Conservation (phyloP, 2,888 invertebrate genomes). For the Epirrita christyi region DNA sequence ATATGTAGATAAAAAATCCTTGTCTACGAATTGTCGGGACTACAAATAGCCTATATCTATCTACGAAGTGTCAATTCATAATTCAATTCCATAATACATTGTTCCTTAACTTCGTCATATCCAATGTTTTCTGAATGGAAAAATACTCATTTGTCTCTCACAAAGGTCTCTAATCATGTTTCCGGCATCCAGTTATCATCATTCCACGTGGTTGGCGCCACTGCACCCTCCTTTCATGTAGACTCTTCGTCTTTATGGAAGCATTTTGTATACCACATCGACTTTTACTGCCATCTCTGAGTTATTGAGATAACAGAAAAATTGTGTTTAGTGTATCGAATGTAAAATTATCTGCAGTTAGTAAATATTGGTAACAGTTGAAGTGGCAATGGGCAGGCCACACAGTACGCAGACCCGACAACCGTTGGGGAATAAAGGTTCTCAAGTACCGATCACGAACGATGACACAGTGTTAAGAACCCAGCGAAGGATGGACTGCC, state of each 20-base stretch:
- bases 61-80: background rate
- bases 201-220: constrained; percentile 62
- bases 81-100: no score
- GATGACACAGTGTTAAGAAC: no score
- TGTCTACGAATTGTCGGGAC: background rate
- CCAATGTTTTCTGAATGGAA: background rate
- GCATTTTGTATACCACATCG: constrained; percentile 55
- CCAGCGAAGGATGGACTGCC: no score
- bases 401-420: no score
- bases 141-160: constrained; percentile 22
- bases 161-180: constrained; percentile 39
- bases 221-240: constrained; percentile 37
- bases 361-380: no score
- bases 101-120: no score
- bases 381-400: no score
- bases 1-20: no score
- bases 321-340: constrained; percentile 17
- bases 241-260: constrained; percentile 53
- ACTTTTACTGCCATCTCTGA: constrained; percentile 53
- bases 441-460: no score
- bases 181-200: constrained; percentile 37
- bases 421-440: no score
- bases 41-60: no score
- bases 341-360: background rate
- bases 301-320: constrained; percentile 45